Base-by-base conservation (phyloP, 2,888 invertebrate species). In the Hartigia nigra region DNA sequence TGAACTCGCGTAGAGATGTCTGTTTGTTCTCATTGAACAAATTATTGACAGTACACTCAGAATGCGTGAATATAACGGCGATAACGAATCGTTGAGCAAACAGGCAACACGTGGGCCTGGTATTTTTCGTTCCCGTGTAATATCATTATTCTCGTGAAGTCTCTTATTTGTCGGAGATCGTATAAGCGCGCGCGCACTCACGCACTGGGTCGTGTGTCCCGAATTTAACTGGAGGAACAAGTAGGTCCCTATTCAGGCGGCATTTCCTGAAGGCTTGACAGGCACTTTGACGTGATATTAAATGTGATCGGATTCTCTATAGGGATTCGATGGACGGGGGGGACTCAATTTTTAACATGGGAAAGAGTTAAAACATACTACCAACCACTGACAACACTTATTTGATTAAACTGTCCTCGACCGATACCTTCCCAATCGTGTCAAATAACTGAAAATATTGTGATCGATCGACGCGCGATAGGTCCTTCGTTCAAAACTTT, bases 61-160 rank as follows among this genome's bases (percentile, higher is more conserved):
- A 78, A 76, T 78, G 76, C 78, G 76, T 78, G 77, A 82, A 82
- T 80, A 78, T 78, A 78, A 77, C 82, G 83, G 85, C 81, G 85
- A 87, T 88, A 87, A 86, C 82, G 77, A 88, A 87, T 88, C 89
- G 84, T 83, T 83, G 81, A 82, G 84, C 84, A 87, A 88, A 89
- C 84, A 87, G 75, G 76, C 34, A 80, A 81, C 81, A 77, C 78
- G 81, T 82, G 76, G 79, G 74, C 77, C 36, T 81, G 80, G 83
- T 82, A 86, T 83, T 86, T 83, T 83, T 84, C 80, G 81, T 84
- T 87, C 85, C 82, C 84, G 80, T 81, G 70, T 78, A 77, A 80
- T 81, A 78, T 37, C 76, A 80, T 32, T 79, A 39, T 84, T 85
- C 55, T 55, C 55, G 55, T 23, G 23, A 55, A 55, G 9, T 55